A percentile compares a stretch with the other conserved stretches of the same genome.
Conservation (phyloP, 2,888 invertebrate species). For the Neoitamus cyanurus region DNA sequence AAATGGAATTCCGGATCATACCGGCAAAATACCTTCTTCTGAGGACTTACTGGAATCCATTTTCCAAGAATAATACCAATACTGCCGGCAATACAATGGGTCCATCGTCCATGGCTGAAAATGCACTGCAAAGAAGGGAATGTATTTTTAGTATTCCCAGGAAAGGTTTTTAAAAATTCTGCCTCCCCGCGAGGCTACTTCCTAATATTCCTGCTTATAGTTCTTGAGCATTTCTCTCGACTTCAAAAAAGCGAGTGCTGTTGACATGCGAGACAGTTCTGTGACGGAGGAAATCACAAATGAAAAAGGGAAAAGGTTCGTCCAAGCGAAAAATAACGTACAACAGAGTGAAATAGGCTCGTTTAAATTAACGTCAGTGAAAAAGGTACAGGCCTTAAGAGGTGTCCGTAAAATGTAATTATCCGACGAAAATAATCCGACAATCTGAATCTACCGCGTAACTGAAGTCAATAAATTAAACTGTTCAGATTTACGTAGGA, state of each 20-base stretch:
- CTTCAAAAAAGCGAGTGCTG: not conserved
- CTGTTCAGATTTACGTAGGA: no score
- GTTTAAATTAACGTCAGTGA: not conserved
- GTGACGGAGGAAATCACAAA: not conserved
- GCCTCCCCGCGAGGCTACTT: not conserved
- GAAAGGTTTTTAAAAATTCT: not conserved
- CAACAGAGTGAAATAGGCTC: not conserved
- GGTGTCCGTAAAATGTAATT: not conserved
- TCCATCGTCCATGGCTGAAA: not conserved
- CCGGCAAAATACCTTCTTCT: not conserved
- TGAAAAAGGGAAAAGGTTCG: not conserved
- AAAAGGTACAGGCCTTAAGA: not conserved
- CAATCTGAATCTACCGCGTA: not conserved
- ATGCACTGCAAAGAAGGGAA: not conserved
- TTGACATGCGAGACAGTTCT: not conserved
- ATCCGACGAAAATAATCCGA: not conserved
- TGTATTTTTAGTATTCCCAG: not conserved
- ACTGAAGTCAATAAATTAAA: no score
- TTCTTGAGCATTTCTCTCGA: not conserved
- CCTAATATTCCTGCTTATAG: not conserved
- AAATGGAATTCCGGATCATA: not conserved
- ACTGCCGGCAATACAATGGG: not conserved
- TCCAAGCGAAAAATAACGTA: not conserved
- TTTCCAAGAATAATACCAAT: not conserved
- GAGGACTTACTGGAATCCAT: not conserved